Percentiles rank a stretch among this genome's conserved stretches.
phyloP scores from a whole-genome alignment of 2,888 invertebrate genomes.

The Napeogenes inachia region DNA sequence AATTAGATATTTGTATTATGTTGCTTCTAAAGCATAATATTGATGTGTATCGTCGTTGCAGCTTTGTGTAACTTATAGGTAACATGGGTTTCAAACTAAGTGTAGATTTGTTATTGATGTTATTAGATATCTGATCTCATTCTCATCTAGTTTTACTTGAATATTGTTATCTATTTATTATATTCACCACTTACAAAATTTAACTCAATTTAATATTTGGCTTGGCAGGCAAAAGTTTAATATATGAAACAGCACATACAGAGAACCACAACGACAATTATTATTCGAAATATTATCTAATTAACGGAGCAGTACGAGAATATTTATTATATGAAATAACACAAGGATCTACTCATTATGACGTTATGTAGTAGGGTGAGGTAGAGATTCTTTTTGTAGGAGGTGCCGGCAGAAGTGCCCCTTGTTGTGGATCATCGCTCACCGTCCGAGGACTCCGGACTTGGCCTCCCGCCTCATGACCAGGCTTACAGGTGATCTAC shows the following conservation, averaged over 20 bases:
- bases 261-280: background rate
- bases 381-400: slow-evolving; percentile 77
- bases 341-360: slow-evolving; percentile 9
- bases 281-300: background rate
- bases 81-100: slow-evolving; percentile 12
- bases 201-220: background rate
- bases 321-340: slow-evolving; percentile 2
- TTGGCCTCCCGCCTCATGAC: slow-evolving; percentile 90
- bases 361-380: slow-evolving; percentile 49
- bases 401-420: slow-evolving; percentile 75
- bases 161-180: background rate
- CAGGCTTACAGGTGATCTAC: slow-evolving; percentile 80
- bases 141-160: background rate
- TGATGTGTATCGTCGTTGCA: slow-evolving; percentile 18
- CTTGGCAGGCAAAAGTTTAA: background rate
- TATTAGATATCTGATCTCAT: background rate
- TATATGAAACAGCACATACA: background rate
- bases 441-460: slow-evolving; percentile 96
- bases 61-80: slow-evolving; percentile 23
- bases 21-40: slow-evolving; percentile 26
- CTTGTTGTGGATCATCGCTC: slow-evolving; percentile 86
- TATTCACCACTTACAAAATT: background rate
- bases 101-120: slow-evolving; percentile 12
- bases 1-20: slow-evolving; percentile 27
- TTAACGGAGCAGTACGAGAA: background rate